Conservation (phyloP, 2,888 invertebrate genomes). For the Catocala nupta region DNA sequence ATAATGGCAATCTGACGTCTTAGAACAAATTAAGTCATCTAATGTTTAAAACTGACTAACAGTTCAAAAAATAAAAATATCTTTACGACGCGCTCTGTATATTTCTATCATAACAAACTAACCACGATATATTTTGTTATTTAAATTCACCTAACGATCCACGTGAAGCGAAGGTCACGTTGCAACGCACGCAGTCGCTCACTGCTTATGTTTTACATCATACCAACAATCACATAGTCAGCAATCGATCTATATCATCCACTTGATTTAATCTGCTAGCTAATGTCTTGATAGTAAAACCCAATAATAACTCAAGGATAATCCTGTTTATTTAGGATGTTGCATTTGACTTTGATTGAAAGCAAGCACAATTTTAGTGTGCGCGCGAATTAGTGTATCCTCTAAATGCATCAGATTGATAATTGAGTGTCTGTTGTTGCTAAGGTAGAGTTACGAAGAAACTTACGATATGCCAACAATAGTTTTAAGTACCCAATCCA, state of each 20-base stretch:
- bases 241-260: constrained; percentile 70
- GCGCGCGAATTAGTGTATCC: constrained; percentile 35
- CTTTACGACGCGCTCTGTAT: constrained; percentile 37
- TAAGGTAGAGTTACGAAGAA: constrained; percentile 2
- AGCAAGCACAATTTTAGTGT: constrained; percentile 59
- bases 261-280: constrained; percentile 75
- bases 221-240: constrained; percentile 59
- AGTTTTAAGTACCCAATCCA: too few species aligned
- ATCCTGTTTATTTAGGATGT: constrained; percentile 62
- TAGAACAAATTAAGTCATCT: too few species aligned
- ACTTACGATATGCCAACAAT: not conserved
- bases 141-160: constrained; percentile 37
- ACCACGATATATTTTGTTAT: constrained; percentile 32
- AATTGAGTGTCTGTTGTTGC: constrained; percentile 19
- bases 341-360: constrained; percentile 60
- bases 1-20: not conserved
- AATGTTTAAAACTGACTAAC: not conserved
- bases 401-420: constrained; percentile 37
- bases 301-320: constrained; percentile 74
- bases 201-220: constrained; percentile 49
- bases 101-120: constrained; percentile 40
- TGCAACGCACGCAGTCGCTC: constrained; percentile 35
- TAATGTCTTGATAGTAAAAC: constrained; percentile 67
- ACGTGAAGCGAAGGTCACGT: constrained; percentile 47
- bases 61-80: not conserved